These are phyloP conservation scores for Holotrichia oblita DNA, from an alignment of 1,140 invertebrate species.

Conservation along the genomic window DNA sequence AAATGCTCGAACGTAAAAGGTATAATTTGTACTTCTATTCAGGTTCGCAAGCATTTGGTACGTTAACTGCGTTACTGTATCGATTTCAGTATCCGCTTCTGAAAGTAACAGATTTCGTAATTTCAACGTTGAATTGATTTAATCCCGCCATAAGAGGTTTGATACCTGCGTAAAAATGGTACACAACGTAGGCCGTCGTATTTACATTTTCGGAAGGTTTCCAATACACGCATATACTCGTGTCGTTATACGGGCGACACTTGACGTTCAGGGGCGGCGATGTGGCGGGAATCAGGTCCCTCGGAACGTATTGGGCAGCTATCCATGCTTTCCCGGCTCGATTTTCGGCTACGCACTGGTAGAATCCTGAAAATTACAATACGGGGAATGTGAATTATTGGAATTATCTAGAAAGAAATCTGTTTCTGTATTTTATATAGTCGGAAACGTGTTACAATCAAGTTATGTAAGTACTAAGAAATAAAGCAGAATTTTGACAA, in stretches of 20 bases:
- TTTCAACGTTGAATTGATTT: neutral
- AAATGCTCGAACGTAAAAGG: constrained; percentile 72
- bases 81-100: constrained; percentile 45
- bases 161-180: constrained; percentile 68
- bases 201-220: constrained; percentile 61
- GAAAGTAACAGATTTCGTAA: constrained; percentile 42
- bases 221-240: constrained; percentile 69
- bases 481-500: too few species aligned
- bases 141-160: too few species aligned
- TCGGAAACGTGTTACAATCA: too few species aligned
- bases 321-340: constrained; percentile 71
- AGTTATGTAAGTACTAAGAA: too few species aligned
- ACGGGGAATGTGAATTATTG: too few species aligned
- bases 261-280: constrained; percentile 67
- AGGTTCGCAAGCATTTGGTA: constrained; percentile 66
- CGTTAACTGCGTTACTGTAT: constrained; percentile 63
- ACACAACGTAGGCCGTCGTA: constrained; percentile 71
- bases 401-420: too few species aligned
- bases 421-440: too few species aligned
- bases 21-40: constrained; percentile 73
- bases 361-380: constrained; percentile 65
- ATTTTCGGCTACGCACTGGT: constrained; percentile 81
- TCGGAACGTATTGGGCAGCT: constrained; percentile 66
- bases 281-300: constrained; percentile 63
- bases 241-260: constrained; percentile 66